Base-by-base conservation (phyloP, 2,888 invertebrate species). In the Tachina grossa region DNA sequence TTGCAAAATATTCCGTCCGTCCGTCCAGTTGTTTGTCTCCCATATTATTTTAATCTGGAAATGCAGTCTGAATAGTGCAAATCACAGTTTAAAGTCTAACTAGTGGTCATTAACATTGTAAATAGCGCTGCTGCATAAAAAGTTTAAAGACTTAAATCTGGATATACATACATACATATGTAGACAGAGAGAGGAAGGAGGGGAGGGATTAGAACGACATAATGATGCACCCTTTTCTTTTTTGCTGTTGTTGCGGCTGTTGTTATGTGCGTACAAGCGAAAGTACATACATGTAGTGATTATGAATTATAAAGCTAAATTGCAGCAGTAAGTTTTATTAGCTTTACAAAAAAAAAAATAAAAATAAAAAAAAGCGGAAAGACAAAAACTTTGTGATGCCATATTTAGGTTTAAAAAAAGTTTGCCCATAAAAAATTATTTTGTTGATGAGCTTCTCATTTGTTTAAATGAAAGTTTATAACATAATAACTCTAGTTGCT, bases 21-120 rank as follows among this genome's bases (percentile, higher is more conserved):
- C 49, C 14, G 66, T 57, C 55, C 47, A 59, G 59, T 49, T 51
- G 47, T 79, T 59, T 66, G 51, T 57, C 66, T 71, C 72, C 57
- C 78, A 74, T 80, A 82, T 85, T 82, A 85, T 57, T 77, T 81
- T 81, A 80, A 74, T 80, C 80, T 84, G 74, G 57, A 82, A 57
- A 69, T 68, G 39, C 61, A 41, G 68, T 45, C 55, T 53, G 85
- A 83, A 83, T 80, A 83, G 75, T 72, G 77, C 83, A 85, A 85
- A 85, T 78, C 85, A 83, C 84, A 84, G 87, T 87, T 87, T 86
- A 83, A 86, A 87, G 81, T 86, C 83, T 87, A 83, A 86, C 82
- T 69, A 80, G 80, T 87, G 87, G 86, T 88, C 87, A 87, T 88
- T 88, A 87, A 88, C 87, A 86, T 87, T 86, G 75, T 87, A 83